Evolutionary conservation across 1,140 invertebrate species (phyloP).

Genomic region (Gonatopus flavifemur): DNA sequence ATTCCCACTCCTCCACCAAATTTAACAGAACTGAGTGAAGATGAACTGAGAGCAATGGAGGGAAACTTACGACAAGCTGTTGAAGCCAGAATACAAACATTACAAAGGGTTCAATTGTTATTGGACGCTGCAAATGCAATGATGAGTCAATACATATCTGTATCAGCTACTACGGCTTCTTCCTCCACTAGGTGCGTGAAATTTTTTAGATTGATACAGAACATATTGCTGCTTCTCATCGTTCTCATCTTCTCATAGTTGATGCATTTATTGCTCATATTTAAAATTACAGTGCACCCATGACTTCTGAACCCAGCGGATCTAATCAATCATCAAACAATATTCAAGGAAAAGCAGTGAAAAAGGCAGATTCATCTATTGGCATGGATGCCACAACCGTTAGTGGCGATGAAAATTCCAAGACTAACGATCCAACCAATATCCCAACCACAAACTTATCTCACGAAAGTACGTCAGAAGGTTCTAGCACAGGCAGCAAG

Average conservation of each 20-base stretch:
- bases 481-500: conserved; percentile 20
- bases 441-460: conserved; percentile 15
- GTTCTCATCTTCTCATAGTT: not conserved
- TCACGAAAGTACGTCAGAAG: conserved; percentile 15
- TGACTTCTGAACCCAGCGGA: conserved; percentile 22
- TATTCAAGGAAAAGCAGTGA: conserved; percentile 13
- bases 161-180: conserved; percentile 45
- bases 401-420: conserved; percentile 5
- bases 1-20: conserved; percentile 72
- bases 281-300: conserved; percentile 39
- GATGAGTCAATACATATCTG: conserved; percentile 56
- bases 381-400: not conserved
- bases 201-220: not conserved
- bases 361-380: conserved; percentile 8
- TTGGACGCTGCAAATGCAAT: conserved; percentile 52
- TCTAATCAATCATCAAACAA: conserved; percentile 5
- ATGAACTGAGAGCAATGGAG: conserved; percentile 87
- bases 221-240: not conserved
- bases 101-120: conserved; percentile 52
- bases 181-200: conserved; percentile 47
- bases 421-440: conserved; percentile 3
- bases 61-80: conserved; percentile 82
- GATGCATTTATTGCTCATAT: not conserved
- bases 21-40: conserved; percentile 73
- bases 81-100: conserved; percentile 79